A percentile compares a stretch with the other conserved stretches of the same genome.
Conservation (phyloP, 1,140 invertebrate genomes). For the Colletes gigas region DNA sequence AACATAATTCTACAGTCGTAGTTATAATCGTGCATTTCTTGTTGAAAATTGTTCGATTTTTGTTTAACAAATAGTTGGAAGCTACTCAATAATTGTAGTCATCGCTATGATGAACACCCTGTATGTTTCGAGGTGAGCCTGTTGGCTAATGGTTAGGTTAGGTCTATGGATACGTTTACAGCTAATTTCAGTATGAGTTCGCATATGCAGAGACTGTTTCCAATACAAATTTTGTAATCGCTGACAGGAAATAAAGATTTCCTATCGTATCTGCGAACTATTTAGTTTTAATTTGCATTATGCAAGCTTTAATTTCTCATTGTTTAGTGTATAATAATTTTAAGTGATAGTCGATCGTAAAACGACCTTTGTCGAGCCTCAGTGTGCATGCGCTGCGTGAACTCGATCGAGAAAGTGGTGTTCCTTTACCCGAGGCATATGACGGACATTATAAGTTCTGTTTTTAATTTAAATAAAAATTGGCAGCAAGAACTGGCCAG, state of each 20-base stretch:
- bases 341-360: conserved; percentile 38
- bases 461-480: conserved; percentile 32
- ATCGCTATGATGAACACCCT: background rate
- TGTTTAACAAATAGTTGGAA: background rate
- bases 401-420: conserved; percentile 40
- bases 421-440: conserved; percentile 50
- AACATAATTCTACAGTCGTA: too few relatives aligned
- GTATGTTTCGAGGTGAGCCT: conserved; percentile 13
- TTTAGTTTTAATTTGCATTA: background rate
- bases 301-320: background rate
- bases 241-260: background rate
- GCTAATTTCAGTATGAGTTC: conserved; percentile 48
- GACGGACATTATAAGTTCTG: conserved; percentile 40
- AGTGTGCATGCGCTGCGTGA: conserved; percentile 50
- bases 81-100: background rate
- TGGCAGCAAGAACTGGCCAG: conserved; percentile 57
- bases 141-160: conserved; percentile 44
- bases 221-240: conserved; percentile 22
- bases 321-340: conserved; percentile 9
- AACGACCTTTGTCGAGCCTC: conserved; percentile 14
- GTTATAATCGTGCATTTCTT: background rate
- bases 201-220: conserved; percentile 23
- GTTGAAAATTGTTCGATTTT: background rate
- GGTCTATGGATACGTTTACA: conserved; percentile 25
- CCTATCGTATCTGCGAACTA: background rate